Evolutionary conservation across 1,140 invertebrate species (phyloP).

Genomic region (Drosophila persimilis): DNA sequence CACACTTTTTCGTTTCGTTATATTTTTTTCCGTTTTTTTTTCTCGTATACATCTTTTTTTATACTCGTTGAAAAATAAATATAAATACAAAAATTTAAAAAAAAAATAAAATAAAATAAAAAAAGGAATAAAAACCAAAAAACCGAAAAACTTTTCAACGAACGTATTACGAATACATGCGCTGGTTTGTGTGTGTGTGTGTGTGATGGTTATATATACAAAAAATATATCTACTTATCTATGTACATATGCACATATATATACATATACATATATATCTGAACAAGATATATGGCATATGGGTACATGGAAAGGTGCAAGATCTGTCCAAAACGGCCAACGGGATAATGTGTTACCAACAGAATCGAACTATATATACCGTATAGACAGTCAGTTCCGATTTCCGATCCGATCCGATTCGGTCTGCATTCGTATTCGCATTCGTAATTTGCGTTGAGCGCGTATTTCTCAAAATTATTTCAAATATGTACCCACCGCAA

Average conservation of each 20-base stretch:
- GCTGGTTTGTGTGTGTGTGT: conserved; percentile 38
- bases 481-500: conserved; percentile 64
- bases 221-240: conserved; percentile 9
- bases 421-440: conserved; percentile 29
- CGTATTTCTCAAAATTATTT: conserved; percentile 64
- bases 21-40: conserved; percentile 39
- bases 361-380: conserved; percentile 42
- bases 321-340: conserved; percentile 21
- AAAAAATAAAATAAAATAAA: conserved; percentile 25
- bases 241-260: conserved; percentile 22
- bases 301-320: conserved; percentile 23
- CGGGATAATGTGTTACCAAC: conserved; percentile 18
- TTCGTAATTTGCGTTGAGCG: conserved; percentile 7
- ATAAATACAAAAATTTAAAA: conserved; percentile 24
- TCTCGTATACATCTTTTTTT: conserved; percentile 28
- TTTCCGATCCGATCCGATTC: conserved; percentile 12
- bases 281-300: conserved; percentile 27
- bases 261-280: conserved; percentile 22
- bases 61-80: conserved; percentile 39
- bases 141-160: conserved; percentile 49
- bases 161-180: conserved; percentile 35
- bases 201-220: conserved; percentile 55
- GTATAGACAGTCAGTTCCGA: conserved; percentile 32
- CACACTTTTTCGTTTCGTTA: conserved; percentile 38
- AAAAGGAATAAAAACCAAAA: conserved; percentile 32